Conservation (phyloP, 2,888 invertebrate species). For the Epicampocera succincta region DNA sequence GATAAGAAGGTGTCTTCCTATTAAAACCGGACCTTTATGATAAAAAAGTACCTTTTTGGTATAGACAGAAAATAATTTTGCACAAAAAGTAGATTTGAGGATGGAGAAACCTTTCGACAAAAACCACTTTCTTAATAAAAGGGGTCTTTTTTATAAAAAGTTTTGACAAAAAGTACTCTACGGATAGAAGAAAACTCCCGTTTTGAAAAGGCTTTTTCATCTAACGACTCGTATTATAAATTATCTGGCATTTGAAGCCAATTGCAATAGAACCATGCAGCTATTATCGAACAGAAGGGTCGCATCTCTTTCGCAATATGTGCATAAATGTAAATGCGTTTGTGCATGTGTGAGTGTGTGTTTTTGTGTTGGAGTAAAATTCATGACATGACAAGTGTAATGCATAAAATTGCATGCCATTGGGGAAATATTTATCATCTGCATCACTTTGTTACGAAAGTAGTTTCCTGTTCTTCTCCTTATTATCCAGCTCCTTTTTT, state of each 20-base stretch:
- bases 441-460: constrained; percentile 51
- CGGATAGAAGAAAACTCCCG: no score
- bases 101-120: no score
- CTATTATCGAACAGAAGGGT: background rate
- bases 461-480: background rate
- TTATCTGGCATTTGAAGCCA: constrained; percentile 20
- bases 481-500: background rate
- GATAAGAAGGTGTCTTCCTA: no score
- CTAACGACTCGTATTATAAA: no score
- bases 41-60: background rate
- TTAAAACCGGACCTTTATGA: no score
- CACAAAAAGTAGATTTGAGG: no score
- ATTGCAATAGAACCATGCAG: background rate
- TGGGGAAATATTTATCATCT: constrained; percentile 67
- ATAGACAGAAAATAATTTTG: no score
- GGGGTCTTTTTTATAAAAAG: background rate
- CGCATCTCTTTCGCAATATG: background rate
- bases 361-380: constrained; percentile 30
- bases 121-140: no score
- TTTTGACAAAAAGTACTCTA: no score
- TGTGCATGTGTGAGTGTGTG: background rate
- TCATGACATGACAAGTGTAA: constrained; percentile 69
- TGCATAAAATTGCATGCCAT: constrained; percentile 68
- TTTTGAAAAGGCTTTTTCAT: no score
- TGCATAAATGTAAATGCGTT: background rate